phyloP scores from a whole-genome alignment of 2,113 vertebrate species.

The Microcebus jonahi region DNA sequence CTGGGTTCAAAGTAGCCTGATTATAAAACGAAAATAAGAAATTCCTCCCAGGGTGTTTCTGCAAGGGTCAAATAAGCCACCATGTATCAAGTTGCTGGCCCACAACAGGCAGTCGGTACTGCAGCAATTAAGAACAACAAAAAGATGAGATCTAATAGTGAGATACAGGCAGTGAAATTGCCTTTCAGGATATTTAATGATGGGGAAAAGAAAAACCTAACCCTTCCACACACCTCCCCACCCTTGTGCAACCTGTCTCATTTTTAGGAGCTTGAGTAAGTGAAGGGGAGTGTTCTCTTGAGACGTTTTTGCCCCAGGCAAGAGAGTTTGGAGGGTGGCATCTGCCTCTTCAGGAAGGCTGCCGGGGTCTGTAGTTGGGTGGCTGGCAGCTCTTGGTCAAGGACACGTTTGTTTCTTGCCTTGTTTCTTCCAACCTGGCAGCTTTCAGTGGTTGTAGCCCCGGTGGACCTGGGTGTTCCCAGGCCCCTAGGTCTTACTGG shows the following conservation, averaged over 20 bases:
- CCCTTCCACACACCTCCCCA: background rate
- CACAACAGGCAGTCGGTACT: too few species aligned
- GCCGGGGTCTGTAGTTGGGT: background rate
- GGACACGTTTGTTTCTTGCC: accelerated
- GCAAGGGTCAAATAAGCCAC: background rate
- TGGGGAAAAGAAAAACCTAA: background rate
- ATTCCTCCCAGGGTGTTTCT: background rate
- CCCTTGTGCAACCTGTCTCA: background rate
- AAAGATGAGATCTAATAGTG: background rate
- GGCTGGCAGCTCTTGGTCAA: background rate
- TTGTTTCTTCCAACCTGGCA: background rate
- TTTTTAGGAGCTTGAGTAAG: background rate
- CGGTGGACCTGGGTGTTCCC: background rate
- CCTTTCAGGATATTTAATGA: background rate
- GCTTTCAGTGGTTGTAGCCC: background rate
- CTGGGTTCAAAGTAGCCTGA: background rate
- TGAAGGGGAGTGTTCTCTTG: background rate
- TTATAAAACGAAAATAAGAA: background rate
- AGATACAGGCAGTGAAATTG: background rate
- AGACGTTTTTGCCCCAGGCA: background rate
- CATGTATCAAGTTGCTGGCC: background rate
- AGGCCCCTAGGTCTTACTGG: background rate
- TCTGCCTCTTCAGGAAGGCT: background rate
- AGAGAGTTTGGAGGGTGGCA: background rate
- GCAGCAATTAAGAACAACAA: background rate